Percentiles rank a stretch among this genome's conserved stretches.
phyloP scores from a whole-genome alignment of 2,113 vertebrate species.

The Aramus guarauna region DNA sequence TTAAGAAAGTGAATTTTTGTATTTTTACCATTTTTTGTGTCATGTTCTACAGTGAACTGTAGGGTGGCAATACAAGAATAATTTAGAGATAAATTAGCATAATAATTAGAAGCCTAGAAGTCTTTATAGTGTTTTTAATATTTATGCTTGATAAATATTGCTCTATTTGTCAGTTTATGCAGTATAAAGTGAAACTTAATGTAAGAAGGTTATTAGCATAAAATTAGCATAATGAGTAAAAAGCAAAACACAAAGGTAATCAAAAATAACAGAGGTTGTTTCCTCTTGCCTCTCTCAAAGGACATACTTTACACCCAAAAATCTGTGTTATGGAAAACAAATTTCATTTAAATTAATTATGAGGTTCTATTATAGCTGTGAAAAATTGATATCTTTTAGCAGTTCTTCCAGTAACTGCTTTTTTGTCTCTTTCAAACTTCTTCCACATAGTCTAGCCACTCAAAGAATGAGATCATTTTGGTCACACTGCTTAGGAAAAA shows the following conservation, averaged over 20 bases:
- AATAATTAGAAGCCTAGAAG: slow-evolving; percentile 68
- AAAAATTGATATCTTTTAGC: neutral
- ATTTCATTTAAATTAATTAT: slow-evolving; percentile 63
- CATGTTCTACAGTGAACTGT: slow-evolving; percentile 40
- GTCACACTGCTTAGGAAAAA: neutral
- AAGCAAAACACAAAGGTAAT: slow-evolving; percentile 69
- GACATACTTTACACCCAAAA: slow-evolving; percentile 31
- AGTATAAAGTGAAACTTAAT: slow-evolving; percentile 66
- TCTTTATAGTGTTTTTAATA: slow-evolving; percentile 68
- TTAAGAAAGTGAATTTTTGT: slow-evolving; percentile 5
- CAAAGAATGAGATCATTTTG: neutral
- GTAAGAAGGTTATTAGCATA: slow-evolving; percentile 59
- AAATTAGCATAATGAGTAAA: slow-evolving; percentile 63
- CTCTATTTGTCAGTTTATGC: slow-evolving; percentile 68
- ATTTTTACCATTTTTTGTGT: slow-evolving; percentile 46
- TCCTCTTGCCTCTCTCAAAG: slow-evolving; percentile 41
- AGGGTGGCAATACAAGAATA: slow-evolving; percentile 41
- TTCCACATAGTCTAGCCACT: neutral
- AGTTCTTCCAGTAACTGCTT: slow-evolving; percentile 9
- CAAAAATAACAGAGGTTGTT: slow-evolving; percentile 64
- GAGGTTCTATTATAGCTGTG: neutral
- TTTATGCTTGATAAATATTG: slow-evolving; percentile 72
- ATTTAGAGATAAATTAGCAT: slow-evolving; percentile 69
- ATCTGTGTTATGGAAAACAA: slow-evolving; percentile 32
- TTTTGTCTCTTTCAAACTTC: neutral